phyloP scores from a whole-genome alignment of 2,113 vertebrate species.

The Ictalurus punctatus region DNA sequence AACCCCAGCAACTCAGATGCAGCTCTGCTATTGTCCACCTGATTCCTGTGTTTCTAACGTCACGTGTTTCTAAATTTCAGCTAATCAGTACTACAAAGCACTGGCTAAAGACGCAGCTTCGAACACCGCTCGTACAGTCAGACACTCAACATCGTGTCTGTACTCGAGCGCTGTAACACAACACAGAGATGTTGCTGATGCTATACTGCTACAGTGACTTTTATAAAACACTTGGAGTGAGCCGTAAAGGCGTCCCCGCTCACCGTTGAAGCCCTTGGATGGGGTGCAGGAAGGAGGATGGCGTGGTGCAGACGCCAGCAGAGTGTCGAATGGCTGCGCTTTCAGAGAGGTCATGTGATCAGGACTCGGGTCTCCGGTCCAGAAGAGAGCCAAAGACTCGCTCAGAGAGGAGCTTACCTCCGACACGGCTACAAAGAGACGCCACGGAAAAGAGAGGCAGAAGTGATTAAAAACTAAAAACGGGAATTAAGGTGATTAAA shows the following conservation, averaged over 20 bases:
- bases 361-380: conserved; percentile 72
- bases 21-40: neutral
- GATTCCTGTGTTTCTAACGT: neutral
- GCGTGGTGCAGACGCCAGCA: conserved; percentile 68
- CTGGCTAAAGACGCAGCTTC: neutral
- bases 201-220: neutral
- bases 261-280: conserved; percentile 81
- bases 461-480: neutral
- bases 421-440: conserved; percentile 68
- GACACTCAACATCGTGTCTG: neutral
- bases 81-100: neutral
- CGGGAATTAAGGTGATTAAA: too few species aligned
- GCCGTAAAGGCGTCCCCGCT: conserved; percentile 46
- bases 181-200: neutral
- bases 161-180: neutral
- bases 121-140: neutral
- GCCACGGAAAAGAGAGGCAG: neutral
- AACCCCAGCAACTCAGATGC: neutral
- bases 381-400: conserved; percentile 79
- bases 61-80: neutral
- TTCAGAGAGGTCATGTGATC: conserved; percentile 63
- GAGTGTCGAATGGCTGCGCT: conserved; percentile 75
- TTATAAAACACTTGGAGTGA: neutral
- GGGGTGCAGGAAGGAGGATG: conserved; percentile 61
- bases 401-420: conserved; percentile 78